phyloP scores from a whole-genome alignment of 2,113 vertebrate species.

The Ochotona princeps region DNA sequence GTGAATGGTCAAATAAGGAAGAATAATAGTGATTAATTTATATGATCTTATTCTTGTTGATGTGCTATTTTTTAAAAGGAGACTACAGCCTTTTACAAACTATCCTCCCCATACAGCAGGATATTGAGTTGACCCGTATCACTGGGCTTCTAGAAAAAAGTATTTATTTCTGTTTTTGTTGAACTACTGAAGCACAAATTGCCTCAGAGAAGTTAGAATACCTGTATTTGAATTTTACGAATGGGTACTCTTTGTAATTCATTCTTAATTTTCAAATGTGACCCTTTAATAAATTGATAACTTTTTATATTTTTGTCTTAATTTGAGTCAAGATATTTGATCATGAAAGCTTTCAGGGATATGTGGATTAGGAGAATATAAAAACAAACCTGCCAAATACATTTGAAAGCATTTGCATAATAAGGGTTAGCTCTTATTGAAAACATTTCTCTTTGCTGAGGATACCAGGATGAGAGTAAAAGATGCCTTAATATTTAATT shows the following conservation, averaged over 20 bases:
- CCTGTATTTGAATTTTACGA: conserved; percentile 35
- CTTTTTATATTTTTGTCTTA: conserved; percentile 47
- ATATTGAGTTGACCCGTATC: conserved; percentile 54
- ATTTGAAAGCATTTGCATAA: conserved; percentile 43
- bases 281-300: conserved; percentile 20
- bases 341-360: conserved; percentile 9
- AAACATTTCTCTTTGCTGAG: conserved; percentile 72
- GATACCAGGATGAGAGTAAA: conserved; percentile 67
- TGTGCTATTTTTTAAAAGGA: conserved; percentile 74
- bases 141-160: conserved; percentile 75
- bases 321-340: conserved; percentile 41
- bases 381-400: conserved; percentile 12
- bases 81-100: conserved; percentile 70
- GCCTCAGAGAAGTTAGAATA: conserved; percentile 44
- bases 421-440: conserved; percentile 62
- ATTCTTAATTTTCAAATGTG: conserved; percentile 39
- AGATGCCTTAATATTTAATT: conserved; percentile 86
- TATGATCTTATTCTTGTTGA: conserved; percentile 71
- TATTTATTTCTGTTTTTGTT: conserved; percentile 76
- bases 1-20: neutral
- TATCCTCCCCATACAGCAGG: conserved; percentile 46
- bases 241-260: conserved; percentile 4
- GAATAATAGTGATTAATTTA: conserved; percentile 76
- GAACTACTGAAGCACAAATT: conserved; percentile 40
- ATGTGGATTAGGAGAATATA: neutral